Percentiles rank a stretch among this genome's conserved stretches.
Evolutionary conservation across 2,888 invertebrate species (phyloP).

Genomic region (Ectemnius lituratus): DNA sequence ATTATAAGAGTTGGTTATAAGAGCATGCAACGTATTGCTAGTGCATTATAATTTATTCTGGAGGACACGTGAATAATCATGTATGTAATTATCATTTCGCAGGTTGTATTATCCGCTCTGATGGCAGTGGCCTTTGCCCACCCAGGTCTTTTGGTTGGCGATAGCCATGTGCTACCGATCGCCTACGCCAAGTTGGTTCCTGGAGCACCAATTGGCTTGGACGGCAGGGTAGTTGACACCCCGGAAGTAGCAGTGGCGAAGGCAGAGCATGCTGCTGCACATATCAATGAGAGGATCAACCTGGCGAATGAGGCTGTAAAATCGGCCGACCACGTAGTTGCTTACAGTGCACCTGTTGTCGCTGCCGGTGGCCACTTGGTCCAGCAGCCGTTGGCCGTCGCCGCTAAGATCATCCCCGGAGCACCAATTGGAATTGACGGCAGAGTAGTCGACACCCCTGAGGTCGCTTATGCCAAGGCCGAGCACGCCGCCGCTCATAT

Average conservation of each 20-base stretch:
- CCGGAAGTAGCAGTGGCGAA: constrained; percentile 72
- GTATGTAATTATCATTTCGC: neutral
- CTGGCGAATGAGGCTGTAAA: constrained; percentile 56
- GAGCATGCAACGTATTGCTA: too few species aligned
- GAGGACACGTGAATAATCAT: too few species aligned
- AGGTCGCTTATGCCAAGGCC: constrained; percentile 70
- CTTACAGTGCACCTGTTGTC: constrained; percentile 13
- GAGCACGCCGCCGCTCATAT: constrained; percentile 72
- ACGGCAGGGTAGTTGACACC: constrained; percentile 74
- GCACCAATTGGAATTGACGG: constrained; percentile 73
- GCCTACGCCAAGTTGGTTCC: constrained; percentile 54
- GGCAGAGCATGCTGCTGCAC: constrained; percentile 73
- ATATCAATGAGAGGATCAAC: constrained; percentile 65
- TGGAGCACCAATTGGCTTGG: constrained; percentile 70
- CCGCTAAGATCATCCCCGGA: constrained; percentile 49
- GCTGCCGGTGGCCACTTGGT: constrained; percentile 1
- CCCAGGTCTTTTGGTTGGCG: constrained; percentile 38
- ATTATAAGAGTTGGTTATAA: too few species aligned
- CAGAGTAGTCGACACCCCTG: constrained; percentile 73
- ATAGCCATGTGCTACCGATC: constrained; percentile 28
- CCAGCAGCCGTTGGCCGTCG: constrained; percentile 3
- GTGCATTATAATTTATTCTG: too few species aligned
- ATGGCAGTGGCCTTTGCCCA: constrained; percentile 59
- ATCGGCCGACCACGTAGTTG: constrained; percentile 45
- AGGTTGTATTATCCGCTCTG: constrained; percentile 59